These are phyloP conservation scores for Trilocha varians DNA, from an alignment of 2,888 invertebrate species.

Conservation along the genomic window DNA sequence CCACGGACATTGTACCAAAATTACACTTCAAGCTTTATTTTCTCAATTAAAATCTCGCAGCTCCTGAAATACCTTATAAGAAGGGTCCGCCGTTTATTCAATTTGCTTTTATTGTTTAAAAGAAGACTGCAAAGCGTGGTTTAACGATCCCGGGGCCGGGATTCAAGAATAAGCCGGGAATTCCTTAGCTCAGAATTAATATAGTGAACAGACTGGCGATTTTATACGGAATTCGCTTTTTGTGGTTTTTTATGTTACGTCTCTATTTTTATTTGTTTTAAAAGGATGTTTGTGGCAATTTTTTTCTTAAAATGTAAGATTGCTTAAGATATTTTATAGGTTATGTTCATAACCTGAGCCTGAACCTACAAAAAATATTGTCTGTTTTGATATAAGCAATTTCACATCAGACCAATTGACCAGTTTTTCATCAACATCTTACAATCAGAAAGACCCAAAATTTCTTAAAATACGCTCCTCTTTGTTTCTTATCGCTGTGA, in stretches of 20 bases:
- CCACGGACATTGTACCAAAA: slow-evolving; percentile 17
- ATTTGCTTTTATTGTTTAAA: slow-evolving; percentile 49
- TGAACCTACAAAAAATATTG: too few relatives aligned
- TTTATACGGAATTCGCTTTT: slow-evolving; percentile 22
- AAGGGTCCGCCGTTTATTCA: slow-evolving; percentile 35
- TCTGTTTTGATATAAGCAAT: too few relatives aligned
- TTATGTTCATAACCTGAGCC: too few relatives aligned
- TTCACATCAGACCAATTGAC: too few relatives aligned
- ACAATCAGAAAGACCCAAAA: too few relatives aligned
- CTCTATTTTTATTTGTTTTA: slow-evolving; percentile 22
- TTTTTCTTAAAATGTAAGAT: too few relatives aligned
- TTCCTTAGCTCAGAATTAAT: slow-evolving; percentile 37
- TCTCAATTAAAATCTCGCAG: slow-evolving; percentile 32
- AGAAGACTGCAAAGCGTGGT: slow-evolving; percentile 37
- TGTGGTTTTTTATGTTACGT: slow-evolving; percentile 19
- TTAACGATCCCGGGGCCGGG: slow-evolving; percentile 29
- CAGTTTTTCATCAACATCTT: too few relatives aligned
- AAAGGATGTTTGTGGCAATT: too few relatives aligned
- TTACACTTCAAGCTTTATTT: slow-evolving; percentile 25
- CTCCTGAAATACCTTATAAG: slow-evolving; percentile 28
- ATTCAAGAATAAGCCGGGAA: slow-evolving; percentile 29
- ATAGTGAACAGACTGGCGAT: slow-evolving; percentile 34
- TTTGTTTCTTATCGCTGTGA: neutral
- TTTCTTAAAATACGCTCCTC: neutral
- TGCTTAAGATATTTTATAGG: too few relatives aligned